Conservation (phyloP, 2,113 vertebrate genomes). For the Daubentonia madagascariensis region DNA sequence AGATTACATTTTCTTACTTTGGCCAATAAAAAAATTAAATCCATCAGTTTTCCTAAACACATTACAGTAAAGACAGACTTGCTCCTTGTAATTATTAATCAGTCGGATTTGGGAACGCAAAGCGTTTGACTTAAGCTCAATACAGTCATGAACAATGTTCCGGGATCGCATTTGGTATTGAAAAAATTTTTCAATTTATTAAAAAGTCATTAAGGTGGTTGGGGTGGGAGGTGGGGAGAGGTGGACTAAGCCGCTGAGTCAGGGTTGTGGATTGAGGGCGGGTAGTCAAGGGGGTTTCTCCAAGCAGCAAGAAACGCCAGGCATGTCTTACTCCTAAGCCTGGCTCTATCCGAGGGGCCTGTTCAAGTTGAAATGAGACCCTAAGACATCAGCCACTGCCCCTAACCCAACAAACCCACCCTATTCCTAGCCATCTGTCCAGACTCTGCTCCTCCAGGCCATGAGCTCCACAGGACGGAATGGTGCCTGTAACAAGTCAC, state of each 20-base stretch:
- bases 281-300: neutral
- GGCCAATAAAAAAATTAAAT: conserved; percentile 91
- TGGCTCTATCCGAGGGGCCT: neutral
- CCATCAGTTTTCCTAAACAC: conserved; percentile 90
- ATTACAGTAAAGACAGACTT: conserved; percentile 87
- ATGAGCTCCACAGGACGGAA: neutral
- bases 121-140: conserved; percentile 87
- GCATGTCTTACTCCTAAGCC: neutral
- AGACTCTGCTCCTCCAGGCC: neutral
- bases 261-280: neutral
- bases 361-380: neutral
- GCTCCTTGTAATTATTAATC: conserved; percentile 89
- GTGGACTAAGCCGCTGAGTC: conserved; percentile 73
- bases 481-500: neutral
- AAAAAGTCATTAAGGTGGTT: conserved; percentile 82
- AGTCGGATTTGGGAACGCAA: conserved; percentile 85
- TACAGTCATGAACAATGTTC: conserved; percentile 87
- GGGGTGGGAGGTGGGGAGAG: conserved; percentile 65
- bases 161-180: conserved; percentile 84
- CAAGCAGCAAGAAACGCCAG: neutral
- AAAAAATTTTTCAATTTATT: conserved; percentile 89
- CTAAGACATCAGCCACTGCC: neutral
- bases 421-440: neutral
- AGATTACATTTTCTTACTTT: conserved; percentile 91
- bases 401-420: neutral